Evolutionary conservation across 2,113 vertebrate genomes (phyloP).

Genomic region (Pollachius pollachius): DNA sequence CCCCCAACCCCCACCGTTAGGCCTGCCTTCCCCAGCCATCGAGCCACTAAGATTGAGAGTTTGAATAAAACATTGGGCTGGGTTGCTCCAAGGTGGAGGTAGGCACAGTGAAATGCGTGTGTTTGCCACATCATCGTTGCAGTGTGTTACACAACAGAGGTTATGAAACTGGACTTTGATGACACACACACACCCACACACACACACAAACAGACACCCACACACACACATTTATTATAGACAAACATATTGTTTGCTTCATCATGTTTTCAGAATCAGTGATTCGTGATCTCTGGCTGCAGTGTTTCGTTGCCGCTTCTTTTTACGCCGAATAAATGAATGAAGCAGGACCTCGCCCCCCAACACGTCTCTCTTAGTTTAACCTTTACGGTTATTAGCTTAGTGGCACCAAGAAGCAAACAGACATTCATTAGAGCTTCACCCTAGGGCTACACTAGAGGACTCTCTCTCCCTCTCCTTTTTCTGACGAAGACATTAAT

Average conservation of each 20-base stretch:
- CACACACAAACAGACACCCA: too few relatives aligned
- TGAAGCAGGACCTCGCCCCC: not conserved
- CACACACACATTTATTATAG: too few relatives aligned
- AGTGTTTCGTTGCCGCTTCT: too few relatives aligned
- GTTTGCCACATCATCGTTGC: too few relatives aligned
- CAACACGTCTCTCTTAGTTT: too few relatives aligned
- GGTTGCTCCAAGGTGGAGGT: conserved; percentile 45
- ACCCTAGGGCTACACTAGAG: not conserved
- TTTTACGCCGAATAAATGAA: not conserved
- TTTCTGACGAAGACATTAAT: not conserved
- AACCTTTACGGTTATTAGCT: conserved; percentile 6
- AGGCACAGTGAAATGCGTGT: not conserved
- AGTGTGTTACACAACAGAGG: too few relatives aligned
- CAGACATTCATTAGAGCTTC: not conserved
- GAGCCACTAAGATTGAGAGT: conserved; percentile 45
- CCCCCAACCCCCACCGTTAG: not conserved
- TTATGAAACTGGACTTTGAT: too few relatives aligned
- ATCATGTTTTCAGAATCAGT: too few relatives aligned
- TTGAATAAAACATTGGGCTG: conserved; percentile 56
- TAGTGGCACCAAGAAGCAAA: not conserved
- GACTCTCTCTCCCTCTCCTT: not conserved
- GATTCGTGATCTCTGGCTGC: too few relatives aligned
- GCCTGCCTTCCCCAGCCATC: conserved; percentile 15
- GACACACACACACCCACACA: too few relatives aligned
- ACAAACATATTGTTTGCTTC: too few relatives aligned